A percentile compares a stretch with the other conserved stretches of the same genome.
Evolutionary conservation across 1,140 invertebrate genomes (phyloP).

Genomic region (Bombus sylvicola): DNA sequence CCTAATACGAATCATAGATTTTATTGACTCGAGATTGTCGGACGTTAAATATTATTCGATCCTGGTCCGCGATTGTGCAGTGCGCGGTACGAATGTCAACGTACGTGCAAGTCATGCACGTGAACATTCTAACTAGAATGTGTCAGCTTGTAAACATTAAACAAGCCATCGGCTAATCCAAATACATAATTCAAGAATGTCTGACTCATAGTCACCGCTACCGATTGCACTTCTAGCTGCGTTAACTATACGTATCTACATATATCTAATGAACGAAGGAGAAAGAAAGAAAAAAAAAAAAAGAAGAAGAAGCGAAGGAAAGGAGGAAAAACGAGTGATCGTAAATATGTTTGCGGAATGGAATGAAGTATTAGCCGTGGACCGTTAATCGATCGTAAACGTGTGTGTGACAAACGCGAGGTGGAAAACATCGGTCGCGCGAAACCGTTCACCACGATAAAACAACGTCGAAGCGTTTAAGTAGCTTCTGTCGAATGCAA

Average conservation of each 20-base stretch:
- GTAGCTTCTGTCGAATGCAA: constrained; percentile 18
- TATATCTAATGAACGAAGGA: not conserved
- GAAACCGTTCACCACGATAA: constrained; percentile 18
- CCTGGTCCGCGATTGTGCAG: not conserved
- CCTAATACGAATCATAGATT: not conserved
- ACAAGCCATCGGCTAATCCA: constrained; percentile 54
- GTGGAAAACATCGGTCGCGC: constrained; percentile 13
- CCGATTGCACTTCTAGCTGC: not conserved
- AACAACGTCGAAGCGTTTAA: constrained; percentile 1
- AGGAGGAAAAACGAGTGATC: not conserved
- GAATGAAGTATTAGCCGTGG: constrained; percentile 39
- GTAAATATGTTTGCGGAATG: constrained; percentile 12
- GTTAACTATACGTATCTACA: not conserved
- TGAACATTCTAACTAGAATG: constrained; percentile 35
- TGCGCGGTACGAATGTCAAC: constrained; percentile 28
- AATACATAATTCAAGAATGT: constrained; percentile 70
- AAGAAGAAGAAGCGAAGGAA: not conserved
- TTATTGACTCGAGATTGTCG: not conserved
- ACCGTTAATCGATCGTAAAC: constrained; percentile 50
- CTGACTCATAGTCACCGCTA: constrained; percentile 51
- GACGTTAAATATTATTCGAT: constrained; percentile 20
- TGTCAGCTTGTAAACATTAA: constrained; percentile 48
- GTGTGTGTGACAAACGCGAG: constrained; percentile 2
- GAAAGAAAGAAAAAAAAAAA: not conserved
- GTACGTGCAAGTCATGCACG: constrained; percentile 24